A percentile compares a stretch with the other conserved stretches of the same genome.
Conservation (phyloP, 2,888 invertebrate genomes). For the Empis stercorea region DNA sequence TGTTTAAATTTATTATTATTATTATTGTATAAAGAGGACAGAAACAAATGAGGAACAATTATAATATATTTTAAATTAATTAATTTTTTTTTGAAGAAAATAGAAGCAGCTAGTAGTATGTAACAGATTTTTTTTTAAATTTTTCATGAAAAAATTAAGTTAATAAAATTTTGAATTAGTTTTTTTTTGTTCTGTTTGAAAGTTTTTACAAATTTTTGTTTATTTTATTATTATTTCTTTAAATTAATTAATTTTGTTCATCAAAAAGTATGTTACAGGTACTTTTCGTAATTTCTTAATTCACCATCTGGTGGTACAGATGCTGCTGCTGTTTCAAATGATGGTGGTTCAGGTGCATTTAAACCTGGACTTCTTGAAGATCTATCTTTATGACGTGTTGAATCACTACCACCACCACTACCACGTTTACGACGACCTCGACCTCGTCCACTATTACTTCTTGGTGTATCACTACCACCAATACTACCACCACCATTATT, state of each 20-base stretch:
- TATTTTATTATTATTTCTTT: background rate
- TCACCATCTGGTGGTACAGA: conserved; percentile 18
- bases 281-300: conserved; percentile 30
- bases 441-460: conserved; percentile 25
- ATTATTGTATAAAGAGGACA: too few species aligned
- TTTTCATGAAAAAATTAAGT: too few species aligned
- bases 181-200: too few species aligned
- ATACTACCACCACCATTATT: conserved; percentile 17
- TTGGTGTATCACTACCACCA: conserved; percentile 17
- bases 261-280: conserved; percentile 27
- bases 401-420: conserved; percentile 15
- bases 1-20: too few species aligned
- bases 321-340: conserved; percentile 35
- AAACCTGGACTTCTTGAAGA: conserved; percentile 19
- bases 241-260: background rate
- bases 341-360: conserved; percentile 31
- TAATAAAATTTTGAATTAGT: too few species aligned
- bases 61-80: too few species aligned
- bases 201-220: background rate
- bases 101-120: too few species aligned
- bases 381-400: conserved; percentile 9
- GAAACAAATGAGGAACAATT: too few species aligned
- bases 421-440: conserved; percentile 23
- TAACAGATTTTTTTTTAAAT: too few species aligned
- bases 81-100: too few species aligned